Evolutionary conservation across 2,113 vertebrate genomes (phyloP), one percentile per base, ranked within the genome.

Genomic region (Zosterops japonicus): DNA sequence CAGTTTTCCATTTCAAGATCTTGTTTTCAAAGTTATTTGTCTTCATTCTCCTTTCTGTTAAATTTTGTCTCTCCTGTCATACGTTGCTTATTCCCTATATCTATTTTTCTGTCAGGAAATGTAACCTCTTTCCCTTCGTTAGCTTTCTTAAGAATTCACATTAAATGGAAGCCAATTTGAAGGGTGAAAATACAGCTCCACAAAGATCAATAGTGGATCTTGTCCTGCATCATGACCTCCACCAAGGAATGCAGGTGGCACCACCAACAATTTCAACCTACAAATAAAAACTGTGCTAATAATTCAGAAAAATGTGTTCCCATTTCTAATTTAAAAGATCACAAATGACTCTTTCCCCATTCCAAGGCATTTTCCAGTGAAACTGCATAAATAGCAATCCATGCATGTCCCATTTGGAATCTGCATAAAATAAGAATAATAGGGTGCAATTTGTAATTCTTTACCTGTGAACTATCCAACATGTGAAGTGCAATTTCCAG

Each of bases 351-450:
- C 46, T 85, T 72, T 17, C 46, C 46, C 28, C 63, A 85, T 91
- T 91, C 61, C 33, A 89, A 87, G 49, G 3, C 36, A 80, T 88
- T 95, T 88, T 53, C 15, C 50, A 67, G 35, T 78, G 55, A 70
- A 83, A 39, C 39, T 74, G 42, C 46, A 88, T 41, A 63, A 91
- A 69, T 59, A 88, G 15, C 33, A 90, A 77, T 63, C 90, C 71
- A 88, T 90, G 68, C 75, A 86, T 86, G 68, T 78, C 82, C 89
- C 52, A 81, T 56, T 83, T 36, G 55, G 75, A 88, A 93, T 94
- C 63, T 90, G 35, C 79, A 90, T 83, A 88, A 92, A 94, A 42
- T 57, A 91, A 80, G 82, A 95, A 81, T 80, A 92, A 83, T 64
- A 64, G 56, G 22, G 29, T 68, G 20, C 22, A 64, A 68, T 80